Evolutionary conservation across 2,797 vertebrate species (phyloP).

Genomic region (Gorsachius magnificus): DNA sequence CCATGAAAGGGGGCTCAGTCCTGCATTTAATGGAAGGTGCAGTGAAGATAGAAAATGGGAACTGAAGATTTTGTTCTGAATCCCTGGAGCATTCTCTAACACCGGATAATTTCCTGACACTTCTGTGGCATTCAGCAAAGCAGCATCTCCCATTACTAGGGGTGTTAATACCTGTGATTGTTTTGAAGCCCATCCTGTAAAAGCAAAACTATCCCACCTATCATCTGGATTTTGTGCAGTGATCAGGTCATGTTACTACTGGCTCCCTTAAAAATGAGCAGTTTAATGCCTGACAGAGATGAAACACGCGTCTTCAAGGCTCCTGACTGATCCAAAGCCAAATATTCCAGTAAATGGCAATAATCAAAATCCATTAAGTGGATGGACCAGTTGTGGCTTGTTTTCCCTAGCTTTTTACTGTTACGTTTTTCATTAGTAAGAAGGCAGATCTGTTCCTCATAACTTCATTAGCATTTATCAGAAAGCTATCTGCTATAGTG

Average conservation of each 20-base stretch:
- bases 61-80: neutral
- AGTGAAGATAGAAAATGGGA: neutral
- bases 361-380: slow-evolving; percentile 33
- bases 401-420: slow-evolving; percentile 35
- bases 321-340: slow-evolving; percentile 10
- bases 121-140: neutral
- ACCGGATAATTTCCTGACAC: neutral
- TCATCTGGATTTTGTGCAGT: neutral
- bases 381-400: neutral
- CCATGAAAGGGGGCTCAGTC: neutral
- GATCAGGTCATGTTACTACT: neutral
- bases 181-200: neutral
- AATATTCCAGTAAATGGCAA: slow-evolving; percentile 44
- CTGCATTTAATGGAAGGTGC: neutral
- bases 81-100: neutral
- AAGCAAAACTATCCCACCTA: neutral
- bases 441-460: slow-evolving; percentile 25
- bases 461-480: slow-evolving; percentile 58
- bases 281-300: neutral
- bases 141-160: neutral
- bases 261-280: neutral
- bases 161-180: neutral
- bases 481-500: neutral
- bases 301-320: neutral
- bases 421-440: slow-evolving; percentile 43